Percentiles rank a stretch among this genome's conserved stretches.
These are phyloP conservation scores for Danio albolineatus DNA, from an alignment of 2,797 vertebrate species.

Conservation along the genomic window DNA sequence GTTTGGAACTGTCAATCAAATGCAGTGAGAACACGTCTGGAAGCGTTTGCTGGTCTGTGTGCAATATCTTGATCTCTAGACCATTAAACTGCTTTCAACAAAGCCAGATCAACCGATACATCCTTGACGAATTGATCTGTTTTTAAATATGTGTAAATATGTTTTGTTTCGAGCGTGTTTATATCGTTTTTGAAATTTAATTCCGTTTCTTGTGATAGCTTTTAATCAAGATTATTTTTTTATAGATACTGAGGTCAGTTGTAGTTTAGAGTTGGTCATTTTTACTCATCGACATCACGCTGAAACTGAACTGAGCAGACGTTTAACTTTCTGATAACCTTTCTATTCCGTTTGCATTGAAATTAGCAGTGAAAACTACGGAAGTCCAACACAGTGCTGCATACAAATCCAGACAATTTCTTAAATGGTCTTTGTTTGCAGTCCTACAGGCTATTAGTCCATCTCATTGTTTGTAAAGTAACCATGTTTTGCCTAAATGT, in stretches of 20 bases:
- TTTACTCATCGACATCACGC: not conserved
- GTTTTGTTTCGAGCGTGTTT: conserved; percentile 13
- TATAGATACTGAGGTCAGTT: not conserved
- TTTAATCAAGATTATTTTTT: not conserved
- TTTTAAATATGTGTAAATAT: conserved; percentile 48
- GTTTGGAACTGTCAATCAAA: conserved; percentile 29
- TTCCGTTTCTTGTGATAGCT: not conserved
- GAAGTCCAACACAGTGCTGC: too few relatives aligned
- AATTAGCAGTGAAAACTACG: too few relatives aligned
- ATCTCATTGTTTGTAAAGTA: too few relatives aligned
- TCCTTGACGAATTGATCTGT: conserved; percentile 49
- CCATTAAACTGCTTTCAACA: conserved; percentile 14
- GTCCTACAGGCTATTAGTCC: too few relatives aligned
- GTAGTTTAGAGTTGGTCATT: not conserved
- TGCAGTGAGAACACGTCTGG: conserved; percentile 21
- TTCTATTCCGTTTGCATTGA: too few relatives aligned
- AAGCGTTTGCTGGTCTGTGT: conserved; percentile 41
- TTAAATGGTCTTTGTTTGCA: too few relatives aligned
- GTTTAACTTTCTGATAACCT: too few relatives aligned
- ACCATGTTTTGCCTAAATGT: too few relatives aligned
- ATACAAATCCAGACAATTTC: too few relatives aligned
- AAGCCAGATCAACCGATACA: conserved; percentile 1
- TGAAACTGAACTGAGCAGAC: too few relatives aligned
- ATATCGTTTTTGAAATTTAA: conserved; percentile 15
- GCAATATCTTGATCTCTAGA: conserved; percentile 53